Base-by-base conservation (phyloP, 2,797 vertebrate species). In the Cossypha polioptera region DNA sequence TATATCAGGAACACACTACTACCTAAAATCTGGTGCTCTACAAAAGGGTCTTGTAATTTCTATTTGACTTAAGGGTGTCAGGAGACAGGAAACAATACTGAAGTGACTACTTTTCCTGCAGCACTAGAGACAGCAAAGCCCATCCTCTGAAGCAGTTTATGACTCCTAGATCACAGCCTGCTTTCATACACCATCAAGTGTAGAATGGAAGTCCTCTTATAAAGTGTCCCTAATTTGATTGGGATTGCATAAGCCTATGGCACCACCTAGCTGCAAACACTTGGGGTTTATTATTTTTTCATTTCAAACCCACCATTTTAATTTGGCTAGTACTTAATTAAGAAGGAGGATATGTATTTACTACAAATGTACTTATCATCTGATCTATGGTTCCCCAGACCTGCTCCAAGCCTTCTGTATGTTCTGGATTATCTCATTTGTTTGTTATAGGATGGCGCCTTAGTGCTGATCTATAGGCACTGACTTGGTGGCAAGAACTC, bases 231-330 rank as follows among this genome's bases (percentile, higher is more conserved):
- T 51, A 48, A n/a, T 80, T 58, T 72, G n/a, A 15, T 3, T 73
- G 20, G 36, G 19, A 81, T 91, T 94, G 33, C n/a, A 66, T 69
- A 79, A 76, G 7, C 66, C 57, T 95, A 77, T 92, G 87, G 91
- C 96, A 96, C 96, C 96, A 96, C 31, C 96, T 97, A 97, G 96
- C 94, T 95, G 95, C 78, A 90, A 83, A 83, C 42, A 63, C 13
- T 58, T 76, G 24, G 47, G n/a, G 2, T 28, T 57, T 63, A 50
- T 35, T 55, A 0, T 16, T n/a, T 78, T 69, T 63, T 35, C 12
- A 11, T 22, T 83, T 83, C 20, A 55, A 54, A 69, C 4, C 1
- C 22, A 58, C 5, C 18, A 62, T 73, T 75, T 58, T 9, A 33
- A 43, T 73, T 76, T 43, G 63, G 20, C 10, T 74, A 68, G 17